A percentile compares a stretch with the other conserved stretches of the same genome.
phyloP scores from a whole-genome alignment of 2,113 vertebrate species.

The Haemorhous mexicanus region DNA sequence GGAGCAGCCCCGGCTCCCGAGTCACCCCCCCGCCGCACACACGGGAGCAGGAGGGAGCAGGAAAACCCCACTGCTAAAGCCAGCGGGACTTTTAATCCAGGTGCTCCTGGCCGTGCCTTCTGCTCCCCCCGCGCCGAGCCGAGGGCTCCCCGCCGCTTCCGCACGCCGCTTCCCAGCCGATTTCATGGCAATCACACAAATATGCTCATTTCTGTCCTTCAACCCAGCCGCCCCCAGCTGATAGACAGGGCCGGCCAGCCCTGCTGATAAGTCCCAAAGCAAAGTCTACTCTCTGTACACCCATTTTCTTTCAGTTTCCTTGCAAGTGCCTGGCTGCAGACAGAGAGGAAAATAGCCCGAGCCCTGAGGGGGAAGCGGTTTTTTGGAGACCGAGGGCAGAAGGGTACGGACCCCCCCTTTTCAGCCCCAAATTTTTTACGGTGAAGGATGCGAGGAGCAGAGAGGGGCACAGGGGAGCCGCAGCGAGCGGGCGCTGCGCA shows the following conservation, averaged over 20 bases:
- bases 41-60: not conserved
- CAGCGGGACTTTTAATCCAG: not conserved
- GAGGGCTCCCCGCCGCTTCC: not conserved
- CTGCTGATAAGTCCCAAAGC: not conserved
- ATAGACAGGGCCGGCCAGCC: not conserved
- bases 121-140: not conserved
- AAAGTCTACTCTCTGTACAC: not conserved
- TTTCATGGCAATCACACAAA: slow-evolving; percentile 51
- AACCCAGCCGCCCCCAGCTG: not conserved
- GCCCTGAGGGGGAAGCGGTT: not conserved
- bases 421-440: not conserved
- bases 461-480: not conserved
- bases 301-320: not conserved
- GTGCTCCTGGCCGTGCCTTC: not conserved
- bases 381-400: not conserved
- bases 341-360: not conserved
- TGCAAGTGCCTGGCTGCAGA: not conserved
- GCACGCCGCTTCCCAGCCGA: not conserved
- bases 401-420: rapidly evolving
- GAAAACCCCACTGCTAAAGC: not conserved
- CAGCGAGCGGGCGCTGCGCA: not conserved
- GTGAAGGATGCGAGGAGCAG: not conserved
- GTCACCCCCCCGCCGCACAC: not conserved
- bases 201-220: not conserved
- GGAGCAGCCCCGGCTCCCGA: not conserved